Evolutionary conservation across 1,140 invertebrate genomes (phyloP).

Genomic region (Camponotus floridanus): DNA sequence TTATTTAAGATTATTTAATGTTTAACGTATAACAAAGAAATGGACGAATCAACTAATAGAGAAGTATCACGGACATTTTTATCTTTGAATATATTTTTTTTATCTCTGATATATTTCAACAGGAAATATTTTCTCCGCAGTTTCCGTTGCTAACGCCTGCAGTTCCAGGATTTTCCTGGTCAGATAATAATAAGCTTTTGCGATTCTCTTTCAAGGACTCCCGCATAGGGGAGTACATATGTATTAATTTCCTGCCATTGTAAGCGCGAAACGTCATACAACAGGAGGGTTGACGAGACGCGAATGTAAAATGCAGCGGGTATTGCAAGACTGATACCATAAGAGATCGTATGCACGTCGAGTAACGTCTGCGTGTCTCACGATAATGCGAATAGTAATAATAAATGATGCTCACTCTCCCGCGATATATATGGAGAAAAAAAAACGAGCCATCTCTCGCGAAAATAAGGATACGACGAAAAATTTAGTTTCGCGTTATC

Average conservation of each 20-base stretch:
- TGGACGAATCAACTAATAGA: background rate
- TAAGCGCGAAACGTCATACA: constrained; percentile 45
- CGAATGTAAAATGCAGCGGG: constrained; percentile 58
- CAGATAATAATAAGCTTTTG: constrained; percentile 47
- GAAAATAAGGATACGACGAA: constrained; percentile 18
- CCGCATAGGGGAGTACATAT: constrained; percentile 15
- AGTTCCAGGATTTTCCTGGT: background rate
- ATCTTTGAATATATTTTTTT: background rate
- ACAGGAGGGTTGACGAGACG: constrained; percentile 37
- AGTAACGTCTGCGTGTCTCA: constrained; percentile 35
- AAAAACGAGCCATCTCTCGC: background rate
- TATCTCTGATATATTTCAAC: background rate
- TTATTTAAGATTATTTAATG: background rate
- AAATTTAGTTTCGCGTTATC: too few relatives aligned
- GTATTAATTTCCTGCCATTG: constrained; percentile 70
- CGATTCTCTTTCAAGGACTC: constrained; percentile 63
- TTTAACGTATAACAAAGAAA: background rate
- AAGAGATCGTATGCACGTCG: constrained; percentile 32
- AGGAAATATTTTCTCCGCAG: background rate
- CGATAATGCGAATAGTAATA: constrained; percentile 42
- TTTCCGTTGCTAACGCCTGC: background rate
- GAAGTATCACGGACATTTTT: constrained; percentile 22
- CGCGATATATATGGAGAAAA: background rate
- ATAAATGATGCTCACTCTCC: constrained; percentile 32
- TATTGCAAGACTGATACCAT: constrained; percentile 11